phyloP scores from a whole-genome alignment of 2,888 invertebrate genomes.

The Alsophila aescularia region DNA sequence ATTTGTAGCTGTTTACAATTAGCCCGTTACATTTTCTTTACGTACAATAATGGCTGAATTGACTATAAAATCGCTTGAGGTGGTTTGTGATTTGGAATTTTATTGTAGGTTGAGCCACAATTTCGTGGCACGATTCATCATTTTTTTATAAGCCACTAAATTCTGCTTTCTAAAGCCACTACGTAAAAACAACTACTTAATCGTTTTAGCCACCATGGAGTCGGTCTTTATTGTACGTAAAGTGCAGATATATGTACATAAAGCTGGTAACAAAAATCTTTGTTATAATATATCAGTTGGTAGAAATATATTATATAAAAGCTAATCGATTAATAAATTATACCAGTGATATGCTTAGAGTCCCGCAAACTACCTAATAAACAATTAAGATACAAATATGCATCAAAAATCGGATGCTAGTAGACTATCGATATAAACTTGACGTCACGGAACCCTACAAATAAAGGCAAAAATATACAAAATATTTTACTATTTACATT shows the following conservation, averaged over 20 bases:
- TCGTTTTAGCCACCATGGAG: no score
- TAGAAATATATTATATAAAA: slow-evolving; percentile 51
- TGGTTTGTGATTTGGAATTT: no score
- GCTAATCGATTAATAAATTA: slow-evolving; percentile 46
- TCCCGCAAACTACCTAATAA: slow-evolving; percentile 38
- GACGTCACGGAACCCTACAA: slow-evolving; percentile 40
- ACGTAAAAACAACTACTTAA: not conserved
- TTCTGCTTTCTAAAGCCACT: not conserved
- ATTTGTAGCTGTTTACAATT: slow-evolving; percentile 54
- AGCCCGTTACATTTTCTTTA: slow-evolving; percentile 39
- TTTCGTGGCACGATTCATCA: no score
- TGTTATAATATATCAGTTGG: slow-evolving; percentile 44
- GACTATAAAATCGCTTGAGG: no score
- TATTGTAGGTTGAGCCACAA: no score
- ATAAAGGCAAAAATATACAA: slow-evolving; percentile 50
- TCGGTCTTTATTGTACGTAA: slow-evolving; percentile 38
- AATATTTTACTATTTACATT: slow-evolving; percentile 42
- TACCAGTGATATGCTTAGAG: slow-evolving; percentile 40
- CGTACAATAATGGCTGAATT: slow-evolving; percentile 36
- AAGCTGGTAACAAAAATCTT: slow-evolving; percentile 58
- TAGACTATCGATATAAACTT: slow-evolving; percentile 24
- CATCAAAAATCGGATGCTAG: slow-evolving; percentile 38
- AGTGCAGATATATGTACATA: slow-evolving; percentile 35
- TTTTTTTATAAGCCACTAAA: not conserved
- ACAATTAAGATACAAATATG: slow-evolving; percentile 17